Conservation (phyloP, 2,113 vertebrate species). For the Ictalurus punctatus region DNA sequence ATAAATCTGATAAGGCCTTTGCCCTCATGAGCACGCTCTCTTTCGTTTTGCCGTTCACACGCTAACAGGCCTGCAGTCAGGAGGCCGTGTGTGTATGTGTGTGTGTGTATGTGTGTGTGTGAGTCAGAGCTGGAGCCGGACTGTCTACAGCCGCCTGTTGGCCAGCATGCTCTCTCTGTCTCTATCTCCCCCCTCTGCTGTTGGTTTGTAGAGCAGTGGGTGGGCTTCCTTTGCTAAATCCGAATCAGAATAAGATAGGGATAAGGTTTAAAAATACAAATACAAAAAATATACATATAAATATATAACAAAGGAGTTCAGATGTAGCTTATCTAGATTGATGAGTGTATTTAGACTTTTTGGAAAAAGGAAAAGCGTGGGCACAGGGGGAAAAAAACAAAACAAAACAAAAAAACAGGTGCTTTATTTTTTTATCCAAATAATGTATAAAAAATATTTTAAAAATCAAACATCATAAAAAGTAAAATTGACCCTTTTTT, state of each 20-base stretch:
- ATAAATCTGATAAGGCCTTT: conserved; percentile 47
- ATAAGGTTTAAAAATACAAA: conserved; percentile 5
- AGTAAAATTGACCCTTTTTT: neutral
- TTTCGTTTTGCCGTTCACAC: conserved; percentile 51
- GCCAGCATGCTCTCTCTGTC: conserved; percentile 16
- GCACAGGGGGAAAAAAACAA: neutral
- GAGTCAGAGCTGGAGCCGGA: conserved; percentile 42
- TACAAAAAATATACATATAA: neutral
- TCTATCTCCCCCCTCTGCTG: conserved; percentile 24
- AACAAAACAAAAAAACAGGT: neutral
- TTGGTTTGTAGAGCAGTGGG: conserved; percentile 25
- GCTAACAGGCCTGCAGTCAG: conserved; percentile 26
- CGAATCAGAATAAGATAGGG: conserved; percentile 3
- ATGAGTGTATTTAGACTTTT: neutral
- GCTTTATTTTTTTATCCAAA: neutral
- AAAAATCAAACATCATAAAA: neutral
- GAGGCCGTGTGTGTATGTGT: neutral
- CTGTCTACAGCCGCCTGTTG: conserved; percentile 42
- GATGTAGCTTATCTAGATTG: neutral
- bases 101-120: conserved; percentile 11
- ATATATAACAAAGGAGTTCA: neutral
- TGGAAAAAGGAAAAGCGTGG: neutral
- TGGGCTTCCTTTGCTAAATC: conserved; percentile 39
- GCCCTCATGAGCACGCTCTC: conserved; percentile 37
- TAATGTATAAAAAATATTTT: neutral